A percentile compares a stretch with the other conserved stretches of the same genome.
Conservation (phyloP, 2,797 vertebrate species). For the Lepidocolaptes lacrymiger region DNA sequence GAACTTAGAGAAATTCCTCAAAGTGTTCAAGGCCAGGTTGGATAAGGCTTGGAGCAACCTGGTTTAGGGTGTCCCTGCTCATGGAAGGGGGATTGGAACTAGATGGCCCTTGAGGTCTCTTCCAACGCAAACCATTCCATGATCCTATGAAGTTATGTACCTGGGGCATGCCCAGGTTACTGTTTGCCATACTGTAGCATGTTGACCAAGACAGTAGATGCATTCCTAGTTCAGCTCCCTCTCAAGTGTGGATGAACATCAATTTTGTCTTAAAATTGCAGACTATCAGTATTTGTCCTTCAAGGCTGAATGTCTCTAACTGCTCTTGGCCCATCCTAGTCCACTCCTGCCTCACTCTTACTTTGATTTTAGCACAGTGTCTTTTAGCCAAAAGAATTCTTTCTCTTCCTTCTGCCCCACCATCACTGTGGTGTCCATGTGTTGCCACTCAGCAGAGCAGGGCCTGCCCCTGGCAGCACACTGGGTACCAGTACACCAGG, state of each 20-base stretch:
- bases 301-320: neutral
- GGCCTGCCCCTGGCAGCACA: neutral
- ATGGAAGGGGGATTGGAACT: neutral
- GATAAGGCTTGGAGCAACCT: neutral
- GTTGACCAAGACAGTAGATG: neutral
- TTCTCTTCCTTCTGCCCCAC: neutral
- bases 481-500: neutral
- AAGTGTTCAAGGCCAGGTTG: neutral
- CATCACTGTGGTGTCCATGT: fast-evolving
- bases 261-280: neutral
- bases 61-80: neutral
- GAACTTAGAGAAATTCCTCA: neutral
- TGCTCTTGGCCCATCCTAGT: neutral
- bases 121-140: neutral
- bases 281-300: neutral
- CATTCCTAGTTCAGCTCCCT: neutral
- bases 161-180: neutral
- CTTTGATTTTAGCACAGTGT: neutral
- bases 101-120: neutral
- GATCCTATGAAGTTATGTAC: neutral
- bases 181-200: neutral
- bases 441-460: neutral
- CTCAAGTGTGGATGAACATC: neutral
- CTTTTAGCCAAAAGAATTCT: neutral
- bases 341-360: neutral